These are phyloP conservation scores for Etheostoma spectabile DNA, from an alignment of 2,113 vertebrate species.

Conservation along the genomic window DNA sequence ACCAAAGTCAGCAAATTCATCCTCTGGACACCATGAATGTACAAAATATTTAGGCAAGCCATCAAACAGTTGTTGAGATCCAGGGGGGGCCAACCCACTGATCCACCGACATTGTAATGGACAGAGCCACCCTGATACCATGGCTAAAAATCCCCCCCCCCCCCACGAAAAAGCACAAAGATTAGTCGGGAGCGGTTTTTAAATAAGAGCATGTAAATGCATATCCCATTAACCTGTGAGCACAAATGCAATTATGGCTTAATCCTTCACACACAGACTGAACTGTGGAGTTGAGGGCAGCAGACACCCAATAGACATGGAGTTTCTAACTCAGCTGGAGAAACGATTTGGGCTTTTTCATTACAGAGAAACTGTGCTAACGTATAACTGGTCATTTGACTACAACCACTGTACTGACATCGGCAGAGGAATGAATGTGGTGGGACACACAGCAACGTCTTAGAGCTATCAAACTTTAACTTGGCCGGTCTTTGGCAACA, in stretches of 20 bases:
- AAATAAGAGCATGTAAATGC: constrained; percentile 35
- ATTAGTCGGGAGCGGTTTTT: not conserved
- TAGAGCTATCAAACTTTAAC: too few species aligned
- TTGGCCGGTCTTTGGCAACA: not conserved
- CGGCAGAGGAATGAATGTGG: constrained; percentile 22
- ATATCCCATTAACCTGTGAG: constrained; percentile 76
- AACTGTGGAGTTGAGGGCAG: constrained; percentile 37
- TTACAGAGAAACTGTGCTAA: not conserved
- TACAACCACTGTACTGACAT: constrained; percentile 26
- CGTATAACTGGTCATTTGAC: constrained; percentile 15
- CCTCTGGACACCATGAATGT: not conserved
- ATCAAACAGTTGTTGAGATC: not conserved
- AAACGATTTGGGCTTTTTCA: constrained; percentile 33
- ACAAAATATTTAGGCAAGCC: not conserved
- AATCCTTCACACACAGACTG: constrained; percentile 63
- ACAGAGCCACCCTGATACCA: not conserved
- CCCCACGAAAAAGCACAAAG: not conserved
- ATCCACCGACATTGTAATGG: not conserved
- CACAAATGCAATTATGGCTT: constrained; percentile 74
- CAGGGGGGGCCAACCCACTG: not conserved
- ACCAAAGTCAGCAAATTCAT: too few species aligned
- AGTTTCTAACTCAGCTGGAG: constrained; percentile 35
- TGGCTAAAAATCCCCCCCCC: not conserved
- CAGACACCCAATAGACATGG: constrained; percentile 41
- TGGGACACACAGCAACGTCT: constrained; percentile 12